phyloP scores from a whole-genome alignment of 2,113 vertebrate species.

The Raja brachyura region DNA sequence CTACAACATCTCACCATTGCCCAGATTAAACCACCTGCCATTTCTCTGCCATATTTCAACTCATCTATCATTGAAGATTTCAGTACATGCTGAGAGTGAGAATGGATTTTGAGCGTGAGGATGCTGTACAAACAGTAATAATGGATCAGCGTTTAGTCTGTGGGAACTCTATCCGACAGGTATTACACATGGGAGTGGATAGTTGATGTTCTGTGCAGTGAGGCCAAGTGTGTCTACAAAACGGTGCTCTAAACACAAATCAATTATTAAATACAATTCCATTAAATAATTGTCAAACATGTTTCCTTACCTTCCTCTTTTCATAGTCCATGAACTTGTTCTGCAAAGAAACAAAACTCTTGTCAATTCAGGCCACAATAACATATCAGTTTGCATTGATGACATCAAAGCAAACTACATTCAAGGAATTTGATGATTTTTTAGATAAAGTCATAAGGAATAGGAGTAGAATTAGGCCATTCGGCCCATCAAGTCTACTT shows the following conservation, averaged over 20 bases:
- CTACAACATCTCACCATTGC: too few relatives aligned
- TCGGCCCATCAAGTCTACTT: too few relatives aligned
- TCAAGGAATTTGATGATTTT: neutral
- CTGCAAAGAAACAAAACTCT: conserved; percentile 56
- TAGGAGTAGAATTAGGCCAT: too few relatives aligned
- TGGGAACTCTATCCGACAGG: neutral
- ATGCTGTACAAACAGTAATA: neutral
- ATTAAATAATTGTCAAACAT: neutral
- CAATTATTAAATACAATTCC: neutral
- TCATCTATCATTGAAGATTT: neutral
- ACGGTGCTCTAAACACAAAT: neutral
- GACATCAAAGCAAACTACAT: neutral
- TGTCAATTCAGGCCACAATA: neutral
- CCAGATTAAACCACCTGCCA: too few relatives aligned
- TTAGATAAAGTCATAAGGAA: too few relatives aligned
- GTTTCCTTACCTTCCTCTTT: conserved; percentile 75
- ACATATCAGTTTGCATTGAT: neutral
- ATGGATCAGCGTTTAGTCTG: neutral
- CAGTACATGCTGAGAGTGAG: neutral
- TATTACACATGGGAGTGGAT: neutral
- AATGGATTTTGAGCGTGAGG: too few relatives aligned
- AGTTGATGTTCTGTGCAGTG: neutral
- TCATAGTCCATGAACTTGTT: conserved; percentile 85
- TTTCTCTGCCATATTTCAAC: too few relatives aligned
- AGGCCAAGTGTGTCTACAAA: neutral